Percentiles rank a stretch among this genome's conserved stretches.
These are phyloP conservation scores for Dipodomys stephensi DNA, from an alignment of 2,113 vertebrate genomes.

Conservation along the genomic window DNA sequence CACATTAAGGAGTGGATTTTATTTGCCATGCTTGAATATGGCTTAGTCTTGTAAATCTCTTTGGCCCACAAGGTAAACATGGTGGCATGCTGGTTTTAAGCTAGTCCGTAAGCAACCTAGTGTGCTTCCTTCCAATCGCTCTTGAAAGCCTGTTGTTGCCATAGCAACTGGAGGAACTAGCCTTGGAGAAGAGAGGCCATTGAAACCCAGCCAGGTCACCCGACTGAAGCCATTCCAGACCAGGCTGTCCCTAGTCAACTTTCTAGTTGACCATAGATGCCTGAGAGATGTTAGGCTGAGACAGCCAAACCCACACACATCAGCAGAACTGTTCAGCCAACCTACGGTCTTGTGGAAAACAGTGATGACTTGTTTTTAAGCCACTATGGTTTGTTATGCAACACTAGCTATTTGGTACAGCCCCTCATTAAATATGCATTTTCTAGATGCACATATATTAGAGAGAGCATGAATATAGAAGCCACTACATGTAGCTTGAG, in stretches of 20 bases:
- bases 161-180: not conserved
- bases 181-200: not conserved
- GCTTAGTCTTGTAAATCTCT: not conserved
- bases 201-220: not conserved
- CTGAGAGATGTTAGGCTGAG: not conserved
- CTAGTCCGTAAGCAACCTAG: not conserved
- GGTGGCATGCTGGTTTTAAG: not conserved
- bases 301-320: not conserved
- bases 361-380: slow-evolving; percentile 33
- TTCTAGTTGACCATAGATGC: not conserved
- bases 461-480: not conserved
- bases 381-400: slow-evolving; percentile 34
- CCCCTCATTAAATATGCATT: not conserved
- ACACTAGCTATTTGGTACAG: not conserved
- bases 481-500: not conserved
- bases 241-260: not conserved
- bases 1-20: not conserved
- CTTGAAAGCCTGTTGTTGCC: not conserved
- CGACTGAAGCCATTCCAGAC: not conserved
- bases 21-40: not conserved
- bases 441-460: not conserved
- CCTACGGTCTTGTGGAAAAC: not conserved
- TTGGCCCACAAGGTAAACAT: not conserved
- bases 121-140: not conserved
- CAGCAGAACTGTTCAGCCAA: not conserved